Conservation (phyloP, 2,113 vertebrate genomes). For the human region GRCh38 chr2:66603501-66604000, state of each 20-base stretch:
- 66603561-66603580: constrained; percentile 71
- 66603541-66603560: background rate
- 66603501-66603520: background rate
- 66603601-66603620: constrained; percentile 78
- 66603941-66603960: constrained; percentile 55
- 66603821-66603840: constrained; percentile 50
- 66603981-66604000: constrained; percentile 51
- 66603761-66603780: constrained; percentile 72
- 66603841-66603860: background rate
- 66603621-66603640: constrained; percentile 77
- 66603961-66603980: constrained; percentile 59
- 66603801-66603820: constrained; percentile 19
- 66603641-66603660: constrained; percentile 71
- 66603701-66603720: background rate
- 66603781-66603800: constrained; percentile 56
- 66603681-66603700: constrained; percentile 59
- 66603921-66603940: background rate
- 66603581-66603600: constrained; percentile 78
- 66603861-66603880: background rate
- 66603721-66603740: constrained; percentile 62
- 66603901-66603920: background rate
- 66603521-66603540: background rate
- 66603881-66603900: background rate
- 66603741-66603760: constrained; percentile 74
- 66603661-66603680: constrained; percentile 72